Base-by-base conservation (phyloP, 2,113 vertebrate genomes). In the Mellivora capensis region DNA sequence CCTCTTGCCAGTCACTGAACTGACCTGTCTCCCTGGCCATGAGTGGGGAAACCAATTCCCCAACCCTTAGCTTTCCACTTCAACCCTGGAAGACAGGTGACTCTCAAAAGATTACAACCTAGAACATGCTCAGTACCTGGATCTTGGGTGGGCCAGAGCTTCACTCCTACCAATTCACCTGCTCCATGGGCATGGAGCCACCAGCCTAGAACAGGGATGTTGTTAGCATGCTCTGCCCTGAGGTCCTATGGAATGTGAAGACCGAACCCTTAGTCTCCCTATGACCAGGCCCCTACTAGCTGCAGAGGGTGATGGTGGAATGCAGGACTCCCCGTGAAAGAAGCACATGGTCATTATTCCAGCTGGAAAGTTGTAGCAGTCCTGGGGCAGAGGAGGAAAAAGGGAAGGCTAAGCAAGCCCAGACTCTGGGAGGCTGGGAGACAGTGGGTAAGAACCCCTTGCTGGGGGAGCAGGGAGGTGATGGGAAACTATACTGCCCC, bases 81-180 rank as follows among this genome's bases (percentile, higher is more conserved):
- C 17, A 71, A 57, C 12, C 5, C 4, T 82, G 44, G 31, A 14
- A 82, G 25, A 74, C 15, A 44, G 31, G n/a, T 72, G 69, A 54
- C 13, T 9, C 1, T 39, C 23, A n/a, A 62, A n/a, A 42, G 25
- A 39, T 15, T 74, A 12, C 3, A 71, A 52, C 4, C 5, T 23
- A 54, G 29, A 10, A 34, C 7, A 44, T 39, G 7, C 18, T 79
- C 10, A 47, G 37, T 62, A 29, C 31, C 54, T 85, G 5, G 0
- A 13, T 72, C 29, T 54, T 9, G 25, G 5, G 7, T 77, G 15
- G 8, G 20, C 6, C 37, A 77, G 39, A 54, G 12, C 10, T 57
- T 44, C 13, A 27, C 0, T 9, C n/a, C 0, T 14, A 82, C 29
- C 4, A 1, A 69, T 17, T 44, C 18, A 61, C 1, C 12, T 23